Conservation (phyloP, 2,113 vertebrate species). For the Cololabis saira region DNA sequence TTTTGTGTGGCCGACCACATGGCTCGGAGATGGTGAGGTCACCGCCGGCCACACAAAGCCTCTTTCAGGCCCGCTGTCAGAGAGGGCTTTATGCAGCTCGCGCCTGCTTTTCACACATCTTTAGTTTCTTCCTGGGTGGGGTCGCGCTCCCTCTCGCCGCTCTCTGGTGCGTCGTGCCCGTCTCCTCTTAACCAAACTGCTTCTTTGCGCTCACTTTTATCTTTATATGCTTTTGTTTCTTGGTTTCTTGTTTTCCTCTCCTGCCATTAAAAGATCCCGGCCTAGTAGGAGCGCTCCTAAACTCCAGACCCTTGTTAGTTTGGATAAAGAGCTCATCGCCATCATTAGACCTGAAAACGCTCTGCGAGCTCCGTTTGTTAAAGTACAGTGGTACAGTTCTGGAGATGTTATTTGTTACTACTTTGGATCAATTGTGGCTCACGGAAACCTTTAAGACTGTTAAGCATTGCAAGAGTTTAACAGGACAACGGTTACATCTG, state of each 20-base stretch:
- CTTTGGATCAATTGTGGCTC: too few species aligned
- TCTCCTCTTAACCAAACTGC: slow-evolving; percentile 74
- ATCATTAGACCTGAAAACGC: too few species aligned
- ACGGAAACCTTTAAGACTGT: too few species aligned
- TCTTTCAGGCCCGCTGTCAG: slow-evolving; percentile 71
- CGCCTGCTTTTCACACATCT: slow-evolving; percentile 51
- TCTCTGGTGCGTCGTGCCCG: slow-evolving; percentile 69
- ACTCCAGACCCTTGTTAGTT: too few species aligned
- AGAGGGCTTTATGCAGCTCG: slow-evolving; percentile 71
- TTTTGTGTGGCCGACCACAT: slow-evolving; percentile 64
- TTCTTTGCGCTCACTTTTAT: too few species aligned
- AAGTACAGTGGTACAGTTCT: neutral
- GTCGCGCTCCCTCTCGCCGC: slow-evolving; percentile 1
- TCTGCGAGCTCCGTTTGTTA: neutral
- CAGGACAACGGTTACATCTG: too few species aligned
- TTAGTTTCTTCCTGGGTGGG: slow-evolving; percentile 55
- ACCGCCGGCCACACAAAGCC: slow-evolving; percentile 66
- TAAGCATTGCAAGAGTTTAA: too few species aligned
- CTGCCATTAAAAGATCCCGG: neutral
- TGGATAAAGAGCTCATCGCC: too few species aligned
- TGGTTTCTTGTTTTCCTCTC: slow-evolving; percentile 57
- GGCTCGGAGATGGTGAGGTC: slow-evolving; percentile 73
- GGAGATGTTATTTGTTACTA: neutral
- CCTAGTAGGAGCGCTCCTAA: too few species aligned
- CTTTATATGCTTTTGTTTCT: too few species aligned